phyloP scores from a whole-genome alignment of 2,113 vertebrate genomes.

The Nibea coibor region DNA sequence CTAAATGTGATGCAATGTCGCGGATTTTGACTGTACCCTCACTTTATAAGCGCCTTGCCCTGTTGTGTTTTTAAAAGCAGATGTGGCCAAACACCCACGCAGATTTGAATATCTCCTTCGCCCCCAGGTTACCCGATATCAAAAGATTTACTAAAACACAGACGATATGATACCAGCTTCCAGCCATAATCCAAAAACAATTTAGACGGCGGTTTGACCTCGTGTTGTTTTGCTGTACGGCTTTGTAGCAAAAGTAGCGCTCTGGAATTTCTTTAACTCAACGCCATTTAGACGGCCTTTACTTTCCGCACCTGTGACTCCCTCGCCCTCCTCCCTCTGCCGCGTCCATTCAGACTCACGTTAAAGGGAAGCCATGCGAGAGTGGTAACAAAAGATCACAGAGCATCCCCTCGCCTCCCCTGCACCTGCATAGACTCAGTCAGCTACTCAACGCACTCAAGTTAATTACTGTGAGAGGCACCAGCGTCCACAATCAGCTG shows the following conservation, averaged over 20 bases:
- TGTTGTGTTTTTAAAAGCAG: constrained; percentile 28
- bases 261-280: constrained; percentile 24
- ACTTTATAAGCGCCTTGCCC: not conserved
- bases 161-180: constrained; percentile 38
- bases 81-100: constrained; percentile 44
- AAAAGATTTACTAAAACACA: constrained; percentile 45
- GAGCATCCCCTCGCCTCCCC: constrained; percentile 11
- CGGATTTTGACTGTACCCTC: not conserved
- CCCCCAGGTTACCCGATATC: constrained; percentile 37
- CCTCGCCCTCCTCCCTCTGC: not conserved
- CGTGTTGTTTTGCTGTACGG: constrained; percentile 20
- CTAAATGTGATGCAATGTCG: constrained; percentile 11
- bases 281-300: constrained; percentile 44
- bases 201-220: constrained; percentile 10
- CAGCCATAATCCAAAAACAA: constrained; percentile 12
- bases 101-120: constrained; percentile 40
- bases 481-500: constrained; percentile 45
- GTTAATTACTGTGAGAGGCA: constrained; percentile 63
- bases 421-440: constrained; percentile 69
- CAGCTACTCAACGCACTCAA: constrained; percentile 41
- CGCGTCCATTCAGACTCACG: constrained; percentile 36
- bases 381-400: constrained; percentile 65
- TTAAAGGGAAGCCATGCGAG: constrained; percentile 55
- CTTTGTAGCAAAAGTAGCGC: constrained; percentile 8
- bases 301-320: constrained; percentile 69